Evolutionary conservation across 2,797 vertebrate genomes (phyloP).

Genomic region (Propithecus perrieri): DNA sequence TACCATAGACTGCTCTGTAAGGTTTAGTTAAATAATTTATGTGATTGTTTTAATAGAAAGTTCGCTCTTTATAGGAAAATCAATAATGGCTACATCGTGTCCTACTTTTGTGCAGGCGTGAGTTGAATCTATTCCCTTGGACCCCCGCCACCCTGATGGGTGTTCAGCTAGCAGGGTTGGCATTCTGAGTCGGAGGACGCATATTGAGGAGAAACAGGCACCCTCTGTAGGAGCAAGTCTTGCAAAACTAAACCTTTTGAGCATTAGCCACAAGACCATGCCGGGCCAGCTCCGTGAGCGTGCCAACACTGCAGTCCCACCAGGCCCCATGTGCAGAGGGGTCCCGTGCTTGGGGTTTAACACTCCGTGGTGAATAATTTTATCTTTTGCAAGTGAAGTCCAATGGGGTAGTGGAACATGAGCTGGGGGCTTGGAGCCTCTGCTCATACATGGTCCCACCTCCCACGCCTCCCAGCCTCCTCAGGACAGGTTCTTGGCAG

Average conservation of each 20-base stretch:
- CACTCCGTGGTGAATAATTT: background rate
- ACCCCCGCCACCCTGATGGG: background rate
- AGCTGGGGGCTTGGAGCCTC: background rate
- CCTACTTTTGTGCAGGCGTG: constrained; percentile 20
- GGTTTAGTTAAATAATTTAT: constrained; percentile 64
- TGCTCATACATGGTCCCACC: background rate
- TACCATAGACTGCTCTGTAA: background rate
- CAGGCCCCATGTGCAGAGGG: background rate
- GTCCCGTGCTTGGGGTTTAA: background rate
- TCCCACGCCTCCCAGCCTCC: background rate
- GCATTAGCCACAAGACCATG: background rate
- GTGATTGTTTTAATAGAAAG: constrained; percentile 71
- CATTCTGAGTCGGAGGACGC: background rate
- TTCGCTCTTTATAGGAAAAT: constrained; percentile 63
- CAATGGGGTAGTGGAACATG: background rate
- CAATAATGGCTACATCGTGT: constrained; percentile 52
- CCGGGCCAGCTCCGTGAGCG: background rate
- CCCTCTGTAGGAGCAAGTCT: background rate
- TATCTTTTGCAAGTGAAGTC: background rate
- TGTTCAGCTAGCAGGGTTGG: background rate
- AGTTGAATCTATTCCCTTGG: constrained; percentile 44
- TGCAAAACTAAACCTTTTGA: background rate
- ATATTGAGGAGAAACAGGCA: background rate
- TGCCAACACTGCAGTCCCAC: background rate
- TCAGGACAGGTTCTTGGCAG: background rate